These are phyloP conservation scores for Murina feae DNA, from an alignment of 2,113 vertebrate species.

Conservation along the genomic window DNA sequence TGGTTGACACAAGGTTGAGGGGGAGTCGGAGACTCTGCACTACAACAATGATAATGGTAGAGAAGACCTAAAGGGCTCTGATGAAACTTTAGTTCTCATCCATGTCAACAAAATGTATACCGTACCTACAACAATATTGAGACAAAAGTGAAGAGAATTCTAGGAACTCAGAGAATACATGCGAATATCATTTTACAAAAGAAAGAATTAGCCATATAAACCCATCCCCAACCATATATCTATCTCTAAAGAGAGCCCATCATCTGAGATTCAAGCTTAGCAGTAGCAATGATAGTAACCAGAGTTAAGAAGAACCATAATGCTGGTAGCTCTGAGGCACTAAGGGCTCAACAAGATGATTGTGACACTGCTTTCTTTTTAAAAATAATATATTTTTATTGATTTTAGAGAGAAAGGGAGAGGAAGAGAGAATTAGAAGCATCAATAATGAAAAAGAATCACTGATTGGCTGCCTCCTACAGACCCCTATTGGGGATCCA, in stretches of 20 bases:
- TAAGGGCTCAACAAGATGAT: neutral
- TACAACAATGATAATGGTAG: neutral
- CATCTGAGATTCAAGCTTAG: neutral
- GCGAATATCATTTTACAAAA: neutral
- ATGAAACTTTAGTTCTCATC: neutral
- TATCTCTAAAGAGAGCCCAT: neutral
- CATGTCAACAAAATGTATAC: neutral
- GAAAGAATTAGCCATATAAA: neutral
- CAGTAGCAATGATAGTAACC: neutral
- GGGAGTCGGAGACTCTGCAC: neutral
- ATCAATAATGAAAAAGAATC: too few species aligned
- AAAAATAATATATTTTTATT: too few species aligned
- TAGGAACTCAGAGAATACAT: neutral
- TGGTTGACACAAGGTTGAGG: neutral
- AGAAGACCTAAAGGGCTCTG: neutral
- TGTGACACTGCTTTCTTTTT: too few species aligned
- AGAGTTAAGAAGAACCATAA: neutral
- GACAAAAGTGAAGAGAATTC: neutral
- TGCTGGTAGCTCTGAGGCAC: neutral
- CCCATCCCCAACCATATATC: fast-evolving
- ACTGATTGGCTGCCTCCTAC: too few species aligned
- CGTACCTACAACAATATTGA: neutral
- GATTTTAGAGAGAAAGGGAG: too few species aligned
- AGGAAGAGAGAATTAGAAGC: too few species aligned
- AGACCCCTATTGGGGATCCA: too few species aligned